Evolutionary conservation across 1,140 invertebrate genomes (phyloP).

Genomic region (Drosophila yakuba): DNA sequence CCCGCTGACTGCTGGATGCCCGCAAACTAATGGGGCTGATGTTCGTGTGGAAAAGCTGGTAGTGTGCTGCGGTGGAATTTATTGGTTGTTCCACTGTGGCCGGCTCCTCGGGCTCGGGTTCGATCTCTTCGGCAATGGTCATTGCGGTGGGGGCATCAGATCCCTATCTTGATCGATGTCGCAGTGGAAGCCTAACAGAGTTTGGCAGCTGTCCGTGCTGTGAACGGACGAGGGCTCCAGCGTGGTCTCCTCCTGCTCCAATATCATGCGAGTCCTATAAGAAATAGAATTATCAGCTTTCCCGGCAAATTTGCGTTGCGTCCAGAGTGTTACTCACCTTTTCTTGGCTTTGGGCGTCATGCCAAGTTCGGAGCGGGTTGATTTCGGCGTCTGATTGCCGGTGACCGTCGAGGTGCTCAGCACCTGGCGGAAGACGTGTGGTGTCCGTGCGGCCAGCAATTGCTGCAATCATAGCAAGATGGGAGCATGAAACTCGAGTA

Average conservation of each 20-base stretch:
- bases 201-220: not conserved
- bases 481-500: not conserved
- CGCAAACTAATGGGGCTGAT: not conserved
- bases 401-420: conserved; percentile 20
- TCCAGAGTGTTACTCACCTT: not conserved
- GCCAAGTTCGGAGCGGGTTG: not conserved
- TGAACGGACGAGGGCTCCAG: not conserved
- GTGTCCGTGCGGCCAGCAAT: conserved; percentile 33
- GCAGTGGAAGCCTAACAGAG: not conserved
- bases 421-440: conserved; percentile 23
- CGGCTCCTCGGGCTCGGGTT: not conserved
- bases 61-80: not conserved
- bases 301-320: too few species aligned
- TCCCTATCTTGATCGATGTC: not conserved
- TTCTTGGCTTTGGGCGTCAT: conserved; percentile 2
- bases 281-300: too few species aligned
- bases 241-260: conserved; percentile 1
- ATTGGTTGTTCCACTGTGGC: too few species aligned
- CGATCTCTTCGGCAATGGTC: not conserved
- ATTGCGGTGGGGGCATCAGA: not conserved
- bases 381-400: not conserved
- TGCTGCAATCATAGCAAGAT: conserved; percentile 5
- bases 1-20: not conserved
- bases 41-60: not conserved
- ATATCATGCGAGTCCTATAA: not conserved